phyloP scores from a whole-genome alignment of 2,888 invertebrate genomes.

The Tholera decimalis region DNA sequence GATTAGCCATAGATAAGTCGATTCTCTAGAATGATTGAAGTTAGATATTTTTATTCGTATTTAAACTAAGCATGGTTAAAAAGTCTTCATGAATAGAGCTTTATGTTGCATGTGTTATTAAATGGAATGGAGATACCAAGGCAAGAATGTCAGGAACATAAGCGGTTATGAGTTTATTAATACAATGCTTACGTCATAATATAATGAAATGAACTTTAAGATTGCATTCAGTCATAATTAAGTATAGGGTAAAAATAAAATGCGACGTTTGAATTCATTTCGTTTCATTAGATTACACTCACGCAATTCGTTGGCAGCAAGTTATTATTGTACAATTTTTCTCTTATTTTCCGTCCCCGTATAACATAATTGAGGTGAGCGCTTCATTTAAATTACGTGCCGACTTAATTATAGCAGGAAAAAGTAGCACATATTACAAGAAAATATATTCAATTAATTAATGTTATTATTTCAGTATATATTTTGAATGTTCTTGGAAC shows the following conservation, averaged over 20 bases:
- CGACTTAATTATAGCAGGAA: conserved; percentile 38
- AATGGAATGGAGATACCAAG: neutral
- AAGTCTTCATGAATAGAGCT: neutral
- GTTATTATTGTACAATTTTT: conserved; percentile 25
- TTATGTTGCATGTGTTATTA: neutral
- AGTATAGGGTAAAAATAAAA: conserved; percentile 53
- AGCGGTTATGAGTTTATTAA: conserved; percentile 5
- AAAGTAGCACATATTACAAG: conserved; percentile 1
- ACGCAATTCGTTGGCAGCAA: conserved; percentile 27
- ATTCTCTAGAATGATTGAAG: too few species aligned
- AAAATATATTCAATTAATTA: conserved; percentile 13
- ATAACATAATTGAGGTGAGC: conserved; percentile 16
- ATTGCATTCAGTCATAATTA: conserved; percentile 59
- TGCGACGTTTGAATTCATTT: conserved; percentile 43
- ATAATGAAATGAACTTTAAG: conserved; percentile 61
- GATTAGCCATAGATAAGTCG: too few species aligned
- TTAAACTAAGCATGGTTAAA: too few species aligned
- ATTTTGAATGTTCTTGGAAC: neutral
- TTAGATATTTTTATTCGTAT: too few species aligned
- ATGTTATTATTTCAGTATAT: neutral
- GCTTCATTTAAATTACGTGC: conserved; percentile 34
- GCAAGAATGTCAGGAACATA: neutral
- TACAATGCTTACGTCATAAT: conserved; percentile 16
- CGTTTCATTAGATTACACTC: conserved; percentile 43
- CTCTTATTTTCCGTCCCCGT: conserved; percentile 19